Evolutionary conservation across 2,797 vertebrate genomes (phyloP), one percentile per base, ranked within the genome.

Genomic region (Hybognathus amarus): DNA sequence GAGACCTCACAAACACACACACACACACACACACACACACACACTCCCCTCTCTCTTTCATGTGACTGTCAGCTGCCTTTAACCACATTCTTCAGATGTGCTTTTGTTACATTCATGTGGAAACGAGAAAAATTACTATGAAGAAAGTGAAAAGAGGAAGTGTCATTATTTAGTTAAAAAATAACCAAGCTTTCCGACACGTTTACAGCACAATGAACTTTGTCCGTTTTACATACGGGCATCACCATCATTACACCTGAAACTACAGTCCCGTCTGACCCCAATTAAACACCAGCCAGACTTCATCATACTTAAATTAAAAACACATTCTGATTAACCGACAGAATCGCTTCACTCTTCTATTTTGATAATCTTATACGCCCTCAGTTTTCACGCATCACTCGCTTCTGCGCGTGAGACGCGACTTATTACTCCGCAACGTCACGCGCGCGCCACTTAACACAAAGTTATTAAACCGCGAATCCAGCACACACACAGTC

Each of bases 21-120:
- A 7, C n/a, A 47, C 40, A 30, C 75, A 30, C 74, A 17, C 74
- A 24, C 73, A 13, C 73, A 17, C n/a, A n/a, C n/a, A n/a, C n/a
- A n/a, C n/a, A n/a, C n/a, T n/a, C n/a, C 85, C 85, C 50, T 42
- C 87, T 78, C 73, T 83, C 66, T 83, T 92, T 93, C 94, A 95
- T 95, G 95, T 96, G 94, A 95, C 94, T 90, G 93, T 96, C 95
- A 95, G 95, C 94, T 96, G 95, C 90, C 92, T 90, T 83, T 89
- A 90, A 84, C 88, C 90, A 85, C 84, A 11, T 74, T 79, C 22
- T 79, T 85, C 85, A 83, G 66, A 87, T 87, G 79, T 85, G 82
- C 82, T 85, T 84, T 88, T 83, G 52, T 90, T 77, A 86, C 89
- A 83, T 87, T 45, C 42, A 56, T 84, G 83, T 84, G 89, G 70